Evolutionary conservation across 2,797 vertebrate genomes (phyloP), one percentile per base, ranked within the genome.

Genomic region (Danio kyathit): DNA sequence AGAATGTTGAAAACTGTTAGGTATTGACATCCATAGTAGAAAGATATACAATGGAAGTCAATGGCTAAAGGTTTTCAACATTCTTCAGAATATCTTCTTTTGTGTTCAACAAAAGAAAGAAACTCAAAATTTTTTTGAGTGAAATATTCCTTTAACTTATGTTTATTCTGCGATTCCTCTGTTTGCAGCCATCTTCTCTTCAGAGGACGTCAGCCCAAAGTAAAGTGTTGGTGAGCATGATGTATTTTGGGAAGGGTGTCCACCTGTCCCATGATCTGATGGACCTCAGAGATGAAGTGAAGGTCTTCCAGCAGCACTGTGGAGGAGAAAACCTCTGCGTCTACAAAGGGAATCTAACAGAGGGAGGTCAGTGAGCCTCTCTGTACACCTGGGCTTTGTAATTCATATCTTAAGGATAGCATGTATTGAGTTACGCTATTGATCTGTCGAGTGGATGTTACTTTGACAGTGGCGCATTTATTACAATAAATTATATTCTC

Each of bases 271-370:
- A 92, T 0, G 90, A 95, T 52, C 74, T 92, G 74, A 60, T 75
- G 1, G 94, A 94, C 76, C 89, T 90, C 84, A 93, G 92, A 83
- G 97, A 99, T 13, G 97, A 99, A 80, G 91, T 99, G 86, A 96
- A 93, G 90, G 92, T 99, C 84, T 96, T 95, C 74, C 97, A 99
- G 87, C 98, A 99, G 41, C 97, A 99, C 83, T 99, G 98, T 52
- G 98, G 98, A 75, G 96, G 97, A 71, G 96, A 99, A 89, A 99
- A 98, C 86, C 92, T 99, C 8, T 99, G 97, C 89, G 95, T 99
- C 71, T 99, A 90, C 86, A 95, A 92, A 90, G 97, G 97, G 69
- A 92, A 86, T 71, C 94, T 98, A 0, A 75, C 86, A 4, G 95
- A 97, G 89, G 96, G 96, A 95, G 97, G 98, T 99, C 41, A 40